A percentile compares a stretch with the other conserved stretches of the same genome.
Conservation (phyloP, 2,113 vertebrate genomes). For the Ailurus styani region DNA sequence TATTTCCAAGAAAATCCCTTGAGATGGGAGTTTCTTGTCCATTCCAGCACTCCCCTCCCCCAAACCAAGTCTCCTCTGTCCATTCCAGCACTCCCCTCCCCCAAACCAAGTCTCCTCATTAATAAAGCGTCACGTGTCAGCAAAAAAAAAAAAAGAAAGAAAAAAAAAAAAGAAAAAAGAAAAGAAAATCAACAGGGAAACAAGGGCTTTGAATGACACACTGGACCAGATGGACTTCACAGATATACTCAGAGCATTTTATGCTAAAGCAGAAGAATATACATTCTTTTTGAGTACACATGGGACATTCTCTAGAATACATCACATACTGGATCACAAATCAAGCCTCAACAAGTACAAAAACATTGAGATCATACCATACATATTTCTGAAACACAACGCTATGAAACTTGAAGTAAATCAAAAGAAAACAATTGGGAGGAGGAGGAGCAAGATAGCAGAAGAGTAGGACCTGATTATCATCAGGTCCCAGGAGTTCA, state of each 20-base stretch:
- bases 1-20: slow-evolving; percentile 73
- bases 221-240: too few relatives aligned
- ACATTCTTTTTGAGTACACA: neutral
- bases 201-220: too few relatives aligned
- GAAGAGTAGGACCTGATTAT: too few relatives aligned
- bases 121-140: slow-evolving; percentile 51
- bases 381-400: neutral
- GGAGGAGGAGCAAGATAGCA: too few relatives aligned
- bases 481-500: too few relatives aligned
- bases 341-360: neutral
- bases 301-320: neutral
- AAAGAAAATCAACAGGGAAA: neutral
- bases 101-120: neutral
- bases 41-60: neutral
- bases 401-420: neutral
- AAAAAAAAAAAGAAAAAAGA: neutral
- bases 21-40: slow-evolving; percentile 7
- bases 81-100: neutral
- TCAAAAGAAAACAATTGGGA: neutral
- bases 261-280: too few relatives aligned
- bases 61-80: neutral
- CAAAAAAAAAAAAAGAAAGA: too few relatives aligned
- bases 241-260: too few relatives aligned
- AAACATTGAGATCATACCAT: neutral
- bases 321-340: neutral